Base-by-base conservation (phyloP, 2,797 vertebrate species). In the Cossypha dichroa region DNA sequence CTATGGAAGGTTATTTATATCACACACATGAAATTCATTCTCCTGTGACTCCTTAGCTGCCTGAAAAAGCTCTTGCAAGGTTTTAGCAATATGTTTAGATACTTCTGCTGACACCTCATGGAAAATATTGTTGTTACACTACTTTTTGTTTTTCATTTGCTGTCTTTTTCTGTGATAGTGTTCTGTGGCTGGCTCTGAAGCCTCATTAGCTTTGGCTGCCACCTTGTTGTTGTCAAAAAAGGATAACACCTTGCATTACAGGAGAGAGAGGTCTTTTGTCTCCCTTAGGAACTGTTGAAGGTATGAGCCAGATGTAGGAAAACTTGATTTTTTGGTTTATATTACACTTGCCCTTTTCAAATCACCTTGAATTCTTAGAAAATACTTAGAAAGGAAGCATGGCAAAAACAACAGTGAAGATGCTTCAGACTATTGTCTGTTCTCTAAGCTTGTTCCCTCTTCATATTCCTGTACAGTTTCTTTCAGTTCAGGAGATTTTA, bases 101-200 rank as follows among this genome's bases (percentile, higher is more conserved):
- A 92, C 87, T 92, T 96, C 75, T 95, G 87, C 92, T 96, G 90
- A 96, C 74, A 92, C 74, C 80, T 92, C 62, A 90, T 92, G 93
- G 93, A 94, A 93, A 79, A 85, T 88, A 29, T 5, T 82, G 76
- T 95, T 94, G 95, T 95, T 95, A 90, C 69, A 79, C 60, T 90
- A 36, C 36, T 72, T 63, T 48, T 10, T 36, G 43, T 70, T 81
- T 90, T 92, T 40, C 13, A 33, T 78, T 88, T 91, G 41, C 68
- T 58, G 13, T 70, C 25, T 80, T 72, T 91, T 85, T 82, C 64
- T 92, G 10, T 33, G 33, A 2, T n/a, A 41, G 9, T 60, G n/a
- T 45, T 64, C 31, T 74, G 33, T 77, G 49, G 17, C 46, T 85
- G 31, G 13, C 67, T 91, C 41, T 74, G 49, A 85, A 87, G 36